Base-by-base conservation (phyloP, 2,797 vertebrate genomes). In the Scyliorhinus canicula region DNA sequence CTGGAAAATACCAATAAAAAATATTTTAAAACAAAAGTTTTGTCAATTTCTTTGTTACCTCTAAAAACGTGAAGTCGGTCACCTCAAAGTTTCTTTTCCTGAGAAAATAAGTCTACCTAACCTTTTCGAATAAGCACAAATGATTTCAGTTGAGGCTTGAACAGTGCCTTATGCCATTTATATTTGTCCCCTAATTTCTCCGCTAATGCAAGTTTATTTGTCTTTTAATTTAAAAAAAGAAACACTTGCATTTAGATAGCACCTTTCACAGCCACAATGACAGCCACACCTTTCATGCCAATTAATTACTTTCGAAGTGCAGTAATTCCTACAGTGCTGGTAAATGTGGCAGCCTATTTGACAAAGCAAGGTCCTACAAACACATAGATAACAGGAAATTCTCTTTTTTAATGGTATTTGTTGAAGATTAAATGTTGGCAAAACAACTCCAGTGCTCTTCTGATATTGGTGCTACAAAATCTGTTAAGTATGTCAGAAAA, bases 381-480 rank as follows among this genome's bases (percentile, higher is more conserved):
- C 16, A 60, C 35, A 90, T n/a, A 90, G 16, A 8, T 63, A 90
- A 24, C 55, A 60, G 57, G 0, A 35, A n/a, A n/a, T 21, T 40
- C 6, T 84, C 0, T 57, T n/a, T 86, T 60, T 90, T 90, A 60
- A 19, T 90, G 16, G 55, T 21, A 60, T 60, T 90, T 60, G 35
- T n/a, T 57, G 40, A 90, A 63, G 16, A 35, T 90, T 90, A 90
- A 60, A 60, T 90, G 57, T 90, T 90, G 55, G 52, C 86, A 60
- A 60, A 35, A 60, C 55, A 90, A 40, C 35, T 90, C 86, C 35
- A 60, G 6, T 21, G 19, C 35, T 63, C 55, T 57, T 60, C 57
- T 3, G 7, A 3, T 19, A 24, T 47, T 26, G 21, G 16, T 90
- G 86, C 19, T 16, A 60, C 24, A 19, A 63, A 55, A 90, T 60